A percentile compares a stretch with the other conserved stretches of the same genome.
These are phyloP conservation scores for Sitodiplosis mosellana DNA, from an alignment of 1,140 invertebrate species.

Conservation along the genomic window DNA sequence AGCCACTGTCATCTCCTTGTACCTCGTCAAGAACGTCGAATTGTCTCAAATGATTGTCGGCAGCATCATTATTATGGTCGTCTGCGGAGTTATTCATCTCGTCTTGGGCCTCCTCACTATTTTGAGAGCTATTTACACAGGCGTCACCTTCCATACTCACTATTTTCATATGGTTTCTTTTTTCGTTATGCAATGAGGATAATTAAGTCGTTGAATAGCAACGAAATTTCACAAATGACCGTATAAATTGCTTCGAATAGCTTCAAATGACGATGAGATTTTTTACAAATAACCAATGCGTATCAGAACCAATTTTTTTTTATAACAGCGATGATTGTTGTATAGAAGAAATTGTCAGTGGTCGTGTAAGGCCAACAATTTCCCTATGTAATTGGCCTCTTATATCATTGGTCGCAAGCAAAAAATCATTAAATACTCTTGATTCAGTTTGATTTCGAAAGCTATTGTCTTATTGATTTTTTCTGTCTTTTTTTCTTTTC, in stretches of 20 bases:
- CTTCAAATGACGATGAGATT: not conserved
- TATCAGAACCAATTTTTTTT: not conserved
- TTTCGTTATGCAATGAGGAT: too few relatives aligned
- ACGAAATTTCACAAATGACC: not conserved
- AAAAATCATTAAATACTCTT: too few relatives aligned
- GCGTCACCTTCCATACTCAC: too few relatives aligned
- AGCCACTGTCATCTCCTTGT: conserved; percentile 35
- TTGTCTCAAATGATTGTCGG: conserved; percentile 29
- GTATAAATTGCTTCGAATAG: not conserved
- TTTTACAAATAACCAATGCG: not conserved
- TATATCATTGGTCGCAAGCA: too few relatives aligned
- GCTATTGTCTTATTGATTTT: too few relatives aligned
- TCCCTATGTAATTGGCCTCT: too few relatives aligned
- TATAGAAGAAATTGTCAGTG: too few relatives aligned
- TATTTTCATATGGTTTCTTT: too few relatives aligned
- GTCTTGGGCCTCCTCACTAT: not conserved
- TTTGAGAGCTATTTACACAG: not conserved
- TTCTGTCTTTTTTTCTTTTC: too few relatives aligned
- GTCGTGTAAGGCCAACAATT: too few relatives aligned
- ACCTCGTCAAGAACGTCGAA: conserved; percentile 67
- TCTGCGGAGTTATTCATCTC: not conserved
- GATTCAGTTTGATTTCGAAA: too few relatives aligned
- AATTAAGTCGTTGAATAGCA: too few relatives aligned
- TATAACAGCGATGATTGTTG: not conserved
- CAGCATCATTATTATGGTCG: not conserved